Base-by-base conservation (phyloP, 2,797 vertebrate genomes). In the Discoglossus pictus region DNA sequence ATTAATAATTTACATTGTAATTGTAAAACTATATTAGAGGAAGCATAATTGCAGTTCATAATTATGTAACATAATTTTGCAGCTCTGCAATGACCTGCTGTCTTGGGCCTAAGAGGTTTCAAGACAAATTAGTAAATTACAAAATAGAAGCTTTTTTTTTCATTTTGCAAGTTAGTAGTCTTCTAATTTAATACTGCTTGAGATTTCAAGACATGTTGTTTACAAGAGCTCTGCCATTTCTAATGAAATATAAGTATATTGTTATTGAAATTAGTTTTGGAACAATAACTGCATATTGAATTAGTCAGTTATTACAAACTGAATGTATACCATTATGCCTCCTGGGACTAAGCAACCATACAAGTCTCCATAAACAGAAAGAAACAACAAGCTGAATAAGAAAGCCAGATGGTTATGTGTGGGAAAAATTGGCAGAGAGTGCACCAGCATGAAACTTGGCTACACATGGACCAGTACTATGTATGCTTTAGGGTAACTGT, bases 381-480 rank as follows among this genome's bases (percentile, higher is more conserved):
- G 27, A 31, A 7, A 55, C 13, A 55, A 38, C 35, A 38, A 23
- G 16, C 12, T 38, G 52, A 38, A 55, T 55, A 55, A 21, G 8
- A 21, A 17, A 38, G 34, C 34, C 52, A 55, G 52, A 38, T 55
- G 52, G 52, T 39, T 18, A 17, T 18, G 16, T 44, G 52, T 55
- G 34, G 52, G 52, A 55, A 6, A 38, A 9, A 21, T 39, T 55
- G 52, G 34, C 52, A 38, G 52, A 13, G 11, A 7, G 27, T 31
- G 11, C n/a, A 12, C 11, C 52, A 38, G 52, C 12, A 21, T 36
- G 15, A 6, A 55, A 6, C 6, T 7, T 20, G 34, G 52, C 34
- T 35, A 55, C 7, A 52, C n/a, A n/a, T n/a, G n/a, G n/a, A n/a
- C n/a, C n/a, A n/a, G n/a, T n/a, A n/a, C n/a, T n/a, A n/a, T n/a